Base-by-base conservation (phyloP, 2,113 vertebrate species). In the Lethenteron reissneri region DNA sequence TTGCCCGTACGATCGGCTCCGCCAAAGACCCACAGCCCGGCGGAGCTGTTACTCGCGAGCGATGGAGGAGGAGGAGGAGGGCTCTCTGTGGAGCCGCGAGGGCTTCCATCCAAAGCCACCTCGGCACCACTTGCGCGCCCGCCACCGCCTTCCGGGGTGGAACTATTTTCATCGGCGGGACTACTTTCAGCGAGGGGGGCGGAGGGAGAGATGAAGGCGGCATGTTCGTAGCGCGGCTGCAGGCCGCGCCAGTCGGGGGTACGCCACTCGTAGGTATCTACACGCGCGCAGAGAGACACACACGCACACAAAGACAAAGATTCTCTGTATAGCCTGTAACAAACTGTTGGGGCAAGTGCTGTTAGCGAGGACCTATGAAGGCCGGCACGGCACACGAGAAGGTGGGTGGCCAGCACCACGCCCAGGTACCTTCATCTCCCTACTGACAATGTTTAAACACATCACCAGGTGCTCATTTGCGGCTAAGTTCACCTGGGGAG, bases 1-100 rank as follows among this genome's bases (percentile, higher is more conserved):
- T 68, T 68, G 64, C 64, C 11, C n/a, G n/a, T 68, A 25, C n/a
- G n/a, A 25, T 68, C 25, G 8, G 64, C 64, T 17, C 64, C 64
- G 25, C 64, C 64, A 68, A 68, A 68, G 64, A 68, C 64, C 64
- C 64, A 68, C n/a, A 68, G 64, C n/a, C 25, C n/a, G 9, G n/a
- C 25, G 10, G n/a, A 17, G 25, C 25, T 25, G n/a, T 1, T 41
- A 3, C 41, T 41, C 41, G 5, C 6, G 41, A 41, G 41, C 41
- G 41, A 41, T 41, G 41, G 41, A 41, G 41, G 25, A 25, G 41
- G 41, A 41, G 41, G 41, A 41, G 41, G 41, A 41, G 41, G 41
- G 41, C 41, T 41, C 41, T 41, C 6, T 41, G 41, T 41, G 41
- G 41, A 41, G 41, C 41, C 41, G 41, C 5, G 41, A 41, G 41